These are phyloP conservation scores for Chelonus insularis DNA, from an alignment of 1,140 invertebrate species.

Conservation along the genomic window DNA sequence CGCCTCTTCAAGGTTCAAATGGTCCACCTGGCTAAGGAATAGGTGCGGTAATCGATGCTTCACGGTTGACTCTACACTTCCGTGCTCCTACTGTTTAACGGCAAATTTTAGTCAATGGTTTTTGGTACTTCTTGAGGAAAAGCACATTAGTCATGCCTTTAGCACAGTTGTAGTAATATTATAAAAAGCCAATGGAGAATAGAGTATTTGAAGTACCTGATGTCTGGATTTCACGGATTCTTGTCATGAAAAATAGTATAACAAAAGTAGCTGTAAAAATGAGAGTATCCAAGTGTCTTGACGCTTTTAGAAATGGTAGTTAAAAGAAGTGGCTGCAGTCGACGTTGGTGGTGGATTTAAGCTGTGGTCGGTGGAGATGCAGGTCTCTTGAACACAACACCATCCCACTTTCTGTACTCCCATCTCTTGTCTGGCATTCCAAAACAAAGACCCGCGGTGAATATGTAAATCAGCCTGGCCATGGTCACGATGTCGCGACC, in stretches of 20 bases:
- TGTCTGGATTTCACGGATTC: no score
- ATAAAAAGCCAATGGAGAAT: no score
- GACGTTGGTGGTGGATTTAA: neutral
- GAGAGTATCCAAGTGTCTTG: no score
- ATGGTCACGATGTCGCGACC: constrained; percentile 60
- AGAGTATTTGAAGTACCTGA: no score
- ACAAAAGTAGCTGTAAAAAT: no score
- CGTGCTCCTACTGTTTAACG: no score
- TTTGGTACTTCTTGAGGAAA: neutral
- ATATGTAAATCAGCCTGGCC: constrained; percentile 59
- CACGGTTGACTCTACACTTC: no score
- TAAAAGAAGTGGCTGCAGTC: neutral
- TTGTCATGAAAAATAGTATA: no score
- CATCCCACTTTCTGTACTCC: neutral
- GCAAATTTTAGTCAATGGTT: no score
- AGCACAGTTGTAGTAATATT: no score
- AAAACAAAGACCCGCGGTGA: constrained; percentile 48
- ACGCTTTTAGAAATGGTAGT: no score
- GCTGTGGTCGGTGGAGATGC: neutral
- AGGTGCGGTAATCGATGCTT: neutral
- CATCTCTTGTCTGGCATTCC: constrained; percentile 4
- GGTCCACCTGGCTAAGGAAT: no score
- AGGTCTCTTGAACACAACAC: neutral
- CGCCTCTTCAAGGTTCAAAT: constrained; percentile 12
- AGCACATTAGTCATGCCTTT: neutral